Evolutionary conservation across 2,888 invertebrate genomes (phyloP).

Genomic region (Cheilosia urbana): DNA sequence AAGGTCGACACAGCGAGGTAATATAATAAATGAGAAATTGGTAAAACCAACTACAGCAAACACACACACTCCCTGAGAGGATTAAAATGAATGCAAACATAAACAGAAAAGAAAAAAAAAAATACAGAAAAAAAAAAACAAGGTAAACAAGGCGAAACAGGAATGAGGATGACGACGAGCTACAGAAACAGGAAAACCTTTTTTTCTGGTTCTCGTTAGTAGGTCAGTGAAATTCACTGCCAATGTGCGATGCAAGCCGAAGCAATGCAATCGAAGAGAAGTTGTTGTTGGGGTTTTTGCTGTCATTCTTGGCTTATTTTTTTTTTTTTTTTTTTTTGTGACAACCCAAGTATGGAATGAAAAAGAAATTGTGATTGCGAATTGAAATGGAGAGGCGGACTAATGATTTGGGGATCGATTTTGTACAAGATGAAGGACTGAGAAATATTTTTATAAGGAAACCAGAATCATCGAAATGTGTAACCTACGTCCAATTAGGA

Average conservation of each 20-base stretch:
- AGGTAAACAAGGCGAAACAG: conserved; percentile 6
- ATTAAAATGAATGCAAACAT: neutral
- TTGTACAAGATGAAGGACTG: no score
- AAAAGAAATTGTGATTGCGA: no score
- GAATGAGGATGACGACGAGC: neutral
- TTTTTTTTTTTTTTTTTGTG: no score
- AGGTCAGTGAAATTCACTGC: conserved; percentile 75
- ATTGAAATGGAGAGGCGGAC: no score
- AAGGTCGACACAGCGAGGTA: conserved; percentile 35
- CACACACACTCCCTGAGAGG: neutral
- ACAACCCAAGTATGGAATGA: no score
- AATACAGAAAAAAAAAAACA: neutral
- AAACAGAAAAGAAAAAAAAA: no score
- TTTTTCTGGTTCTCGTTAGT: conserved; percentile 53
- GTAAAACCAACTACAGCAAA: neutral
- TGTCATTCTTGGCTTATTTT: neutral
- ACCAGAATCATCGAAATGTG: no score
- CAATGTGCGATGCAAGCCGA: conserved; percentile 64
- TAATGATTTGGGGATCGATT: no score
- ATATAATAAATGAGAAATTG: conserved; percentile 3
- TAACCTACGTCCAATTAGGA: no score
- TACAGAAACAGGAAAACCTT: conserved; percentile 23
- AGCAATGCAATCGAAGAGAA: conserved; percentile 18
- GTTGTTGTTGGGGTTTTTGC: conserved; percentile 34
- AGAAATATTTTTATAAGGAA: no score